Base-by-base conservation (phyloP, 2,888 invertebrate genomes). In the Hipparchia sbordonii region DNA sequence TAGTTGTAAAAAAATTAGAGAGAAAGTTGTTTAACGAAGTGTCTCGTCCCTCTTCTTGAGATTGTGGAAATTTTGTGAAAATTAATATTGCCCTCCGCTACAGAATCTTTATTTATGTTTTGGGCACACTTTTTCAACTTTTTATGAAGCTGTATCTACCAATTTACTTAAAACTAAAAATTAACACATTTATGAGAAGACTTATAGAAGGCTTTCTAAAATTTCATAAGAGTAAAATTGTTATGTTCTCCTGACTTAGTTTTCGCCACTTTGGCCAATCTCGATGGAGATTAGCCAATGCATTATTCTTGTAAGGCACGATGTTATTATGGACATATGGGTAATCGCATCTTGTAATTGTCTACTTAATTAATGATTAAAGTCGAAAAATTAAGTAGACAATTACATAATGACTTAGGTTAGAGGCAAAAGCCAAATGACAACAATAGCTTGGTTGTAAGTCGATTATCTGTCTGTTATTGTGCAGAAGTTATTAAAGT, bases 21-120 rank as follows among this genome's bases (percentile, higher is more conserved):
- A 52, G 33, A 52, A 65, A 52, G 51, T 65, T 52, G 51, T 23
- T 23, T 63, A 65, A 65, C 65, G 33, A 65, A 65, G 51, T 65
- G 65, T 63, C 23, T 51, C 46, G 13, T 12, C 60, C 60, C 46
- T 45, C 13, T 46, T 23, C 63, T 46, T 48, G 48, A 9, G 63
- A 48, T 63, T 48, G 62, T 62, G 48, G 12, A 65, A 65, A 65
- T 51, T 51, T 65, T 65, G 13, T 63, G 10, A 65, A 52, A 65
- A 33, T 52, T 52, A 51, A 52, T 65, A 52, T 65, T 65, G 33
- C 33, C 12, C 9, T 23, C 6, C 51, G 65, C 65, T 33, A 65
- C 23, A 51, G 52, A 51, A 65, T 52, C 33, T n/a, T 33, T 65
- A 65, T 65, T 65, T 65, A 52, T 65, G 48, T 62, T 62, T 62